Percentiles rank a stretch among this genome's conserved stretches.
These are phyloP conservation scores for Hoplostethus mediterraneus DNA, from an alignment of 2,797 vertebrate genomes.

Conservation along the genomic window DNA sequence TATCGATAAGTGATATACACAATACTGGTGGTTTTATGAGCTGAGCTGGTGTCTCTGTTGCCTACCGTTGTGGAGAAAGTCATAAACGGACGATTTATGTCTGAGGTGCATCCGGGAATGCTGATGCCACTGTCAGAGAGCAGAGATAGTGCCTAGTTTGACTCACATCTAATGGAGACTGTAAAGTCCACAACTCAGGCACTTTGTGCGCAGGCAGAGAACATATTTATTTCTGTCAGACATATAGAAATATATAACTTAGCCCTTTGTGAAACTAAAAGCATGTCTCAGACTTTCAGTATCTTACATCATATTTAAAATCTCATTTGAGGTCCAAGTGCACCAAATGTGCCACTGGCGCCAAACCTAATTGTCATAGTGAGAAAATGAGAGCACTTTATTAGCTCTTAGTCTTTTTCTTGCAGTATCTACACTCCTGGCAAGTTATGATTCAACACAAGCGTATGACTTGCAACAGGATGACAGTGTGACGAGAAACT, in stretches of 20 bases:
- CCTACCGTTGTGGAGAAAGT: conserved; percentile 75
- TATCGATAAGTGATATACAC: conserved; percentile 52
- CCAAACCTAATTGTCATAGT: conserved; percentile 41
- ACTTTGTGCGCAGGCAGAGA: conserved; percentile 45
- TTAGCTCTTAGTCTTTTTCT: conserved; percentile 36
- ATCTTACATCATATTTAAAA: conserved; percentile 63
- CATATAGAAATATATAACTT: conserved; percentile 38
- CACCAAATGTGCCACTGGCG: conserved; percentile 14
- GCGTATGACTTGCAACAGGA: conserved; percentile 23
- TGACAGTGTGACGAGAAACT: conserved; percentile 16
- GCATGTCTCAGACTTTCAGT: conserved; percentile 43
- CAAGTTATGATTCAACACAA: conserved; percentile 30
- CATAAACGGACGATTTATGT: conserved; percentile 79
- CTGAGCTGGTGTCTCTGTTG: conserved; percentile 68
- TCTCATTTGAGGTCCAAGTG: conserved; percentile 52
- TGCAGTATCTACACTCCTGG: conserved; percentile 18
- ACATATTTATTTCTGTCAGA: conserved; percentile 30
- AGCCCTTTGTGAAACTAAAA: conserved; percentile 39
- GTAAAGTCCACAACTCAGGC: conserved; percentile 59
- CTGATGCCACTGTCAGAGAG: conserved; percentile 67
- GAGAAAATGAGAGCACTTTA: conserved; percentile 48
- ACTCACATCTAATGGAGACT: conserved; percentile 65
- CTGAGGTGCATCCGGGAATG: conserved; percentile 63
- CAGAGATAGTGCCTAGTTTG: conserved; percentile 56
- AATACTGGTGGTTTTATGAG: conserved; percentile 68